Evolutionary conservation across 92 coral and sea anemone species (phyloP).

Genomic region (Parazoanthus swiftii): DNA sequence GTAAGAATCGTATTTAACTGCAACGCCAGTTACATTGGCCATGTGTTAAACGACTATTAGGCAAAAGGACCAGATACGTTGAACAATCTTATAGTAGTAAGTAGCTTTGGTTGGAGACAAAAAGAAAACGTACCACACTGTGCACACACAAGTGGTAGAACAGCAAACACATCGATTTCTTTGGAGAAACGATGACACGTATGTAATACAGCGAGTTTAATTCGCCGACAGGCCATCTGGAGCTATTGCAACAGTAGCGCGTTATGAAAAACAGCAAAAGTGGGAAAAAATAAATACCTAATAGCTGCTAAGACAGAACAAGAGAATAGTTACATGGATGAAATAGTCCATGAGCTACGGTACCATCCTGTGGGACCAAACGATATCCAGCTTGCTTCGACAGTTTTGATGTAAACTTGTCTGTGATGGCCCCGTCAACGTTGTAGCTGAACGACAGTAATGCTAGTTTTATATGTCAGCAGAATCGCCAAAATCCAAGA

Average conservation of each 20-base stretch:
- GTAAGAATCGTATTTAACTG: too few relatives aligned
- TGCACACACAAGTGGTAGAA: too few relatives aligned
- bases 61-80: too few relatives aligned
- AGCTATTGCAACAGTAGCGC: conserved; percentile 25
- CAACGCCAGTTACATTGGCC: too few relatives aligned
- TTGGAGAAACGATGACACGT: conserved; percentile 14
- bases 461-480: conserved; percentile 21
- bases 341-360: not conserved
- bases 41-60: too few relatives aligned
- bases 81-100: too few relatives aligned
- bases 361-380: too few relatives aligned
- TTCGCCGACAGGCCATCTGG: conserved; percentile 37
- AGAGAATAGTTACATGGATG: conserved; percentile 37
- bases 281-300: conserved; percentile 18
- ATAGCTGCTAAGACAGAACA: conserved; percentile 19
- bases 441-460: not conserved
- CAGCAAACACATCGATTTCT: not conserved
- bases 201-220: conserved; percentile 28
- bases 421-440: not conserved
- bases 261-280: conserved; percentile 28
- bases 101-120: too few relatives aligned
- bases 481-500: conserved; percentile 14
- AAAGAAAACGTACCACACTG: too few relatives aligned
- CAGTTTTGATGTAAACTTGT: too few relatives aligned
- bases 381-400: too few relatives aligned